A percentile compares a stretch with the other conserved stretches of the same genome.
phyloP scores from a whole-genome alignment of 2,888 invertebrate species.

The Erebia aethiops region DNA sequence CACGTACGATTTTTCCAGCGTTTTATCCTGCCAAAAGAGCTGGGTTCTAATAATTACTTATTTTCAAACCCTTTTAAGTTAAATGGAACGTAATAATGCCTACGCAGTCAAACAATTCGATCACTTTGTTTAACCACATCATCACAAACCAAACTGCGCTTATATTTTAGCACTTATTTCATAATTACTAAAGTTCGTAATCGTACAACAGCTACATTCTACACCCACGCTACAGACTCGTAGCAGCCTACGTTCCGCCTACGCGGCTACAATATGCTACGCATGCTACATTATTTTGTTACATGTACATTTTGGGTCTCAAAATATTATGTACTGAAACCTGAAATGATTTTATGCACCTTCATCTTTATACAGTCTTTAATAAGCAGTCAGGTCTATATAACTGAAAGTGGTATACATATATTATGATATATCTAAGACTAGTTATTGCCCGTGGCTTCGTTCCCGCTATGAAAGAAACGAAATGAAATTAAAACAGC shows the following conservation, averaged over 20 bases:
- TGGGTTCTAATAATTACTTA: too few species aligned
- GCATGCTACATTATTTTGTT: background rate
- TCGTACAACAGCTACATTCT: background rate
- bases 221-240: constrained; percentile 3
- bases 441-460: too few species aligned
- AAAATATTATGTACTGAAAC: too few species aligned
- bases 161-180: background rate
- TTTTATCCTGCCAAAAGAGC: too few species aligned
- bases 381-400: too few species aligned
- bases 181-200: background rate
- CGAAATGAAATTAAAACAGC: too few species aligned
- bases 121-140: background rate
- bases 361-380: too few species aligned
- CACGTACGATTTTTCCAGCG: too few species aligned
- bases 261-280: constrained; percentile 27
- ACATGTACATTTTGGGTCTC: background rate
- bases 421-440: too few species aligned
- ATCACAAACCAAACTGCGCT: background rate
- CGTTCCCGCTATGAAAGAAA: too few species aligned
- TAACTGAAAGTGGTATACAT: too few species aligned
- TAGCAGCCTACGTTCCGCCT: constrained; percentile 29
- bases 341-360: too few species aligned
- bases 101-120: background rate
- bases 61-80: background rate
- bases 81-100: background rate